Evolutionary conservation across 1,140 invertebrate genomes (phyloP).

Genomic region (Samia ricini): DNA sequence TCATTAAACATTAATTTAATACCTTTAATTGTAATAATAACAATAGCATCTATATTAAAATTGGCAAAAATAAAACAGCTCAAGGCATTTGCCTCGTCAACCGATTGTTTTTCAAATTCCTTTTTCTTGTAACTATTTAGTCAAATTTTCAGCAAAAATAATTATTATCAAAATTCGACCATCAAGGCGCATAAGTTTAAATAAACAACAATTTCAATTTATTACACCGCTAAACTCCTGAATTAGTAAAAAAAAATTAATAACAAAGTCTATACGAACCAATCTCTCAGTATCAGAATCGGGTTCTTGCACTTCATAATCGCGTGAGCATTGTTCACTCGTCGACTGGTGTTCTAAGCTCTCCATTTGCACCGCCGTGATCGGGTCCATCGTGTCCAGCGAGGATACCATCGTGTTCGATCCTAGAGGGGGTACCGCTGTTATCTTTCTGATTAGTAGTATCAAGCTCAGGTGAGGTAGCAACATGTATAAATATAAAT

Average conservation of each 20-base stretch:
- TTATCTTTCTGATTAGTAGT: conserved; percentile 72
- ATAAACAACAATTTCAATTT: no score
- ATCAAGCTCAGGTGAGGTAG: conserved; percentile 63
- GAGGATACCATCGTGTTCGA: conserved; percentile 87
- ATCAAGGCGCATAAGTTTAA: no score
- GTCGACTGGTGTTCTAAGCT: conserved; percentile 70
- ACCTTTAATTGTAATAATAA: no score
- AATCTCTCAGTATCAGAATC: conserved; percentile 70
- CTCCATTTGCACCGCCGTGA: conserved; percentile 71
- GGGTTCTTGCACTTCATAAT: conserved; percentile 71
- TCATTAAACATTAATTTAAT: no score
- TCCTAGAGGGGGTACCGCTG: conserved; percentile 76
- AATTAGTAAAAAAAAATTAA: not conserved
- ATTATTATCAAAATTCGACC: no score
- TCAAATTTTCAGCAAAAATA: no score
- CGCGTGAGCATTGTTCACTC: conserved; percentile 69
- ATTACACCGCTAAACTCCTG: no score
- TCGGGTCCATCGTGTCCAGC: conserved; percentile 81
- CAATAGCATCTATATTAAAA: no score
- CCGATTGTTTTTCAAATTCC: no score
- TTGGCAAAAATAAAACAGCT: no score
- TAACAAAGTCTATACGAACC: conserved; percentile 36
- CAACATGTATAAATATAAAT: conserved; percentile 25
- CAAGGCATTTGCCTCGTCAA: no score
- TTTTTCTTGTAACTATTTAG: no score